Percentiles rank a stretch among this genome's conserved stretches.
phyloP scores from a whole-genome alignment of 1,140 invertebrate genomes.

The Eupristina koningsbergeri region DNA sequence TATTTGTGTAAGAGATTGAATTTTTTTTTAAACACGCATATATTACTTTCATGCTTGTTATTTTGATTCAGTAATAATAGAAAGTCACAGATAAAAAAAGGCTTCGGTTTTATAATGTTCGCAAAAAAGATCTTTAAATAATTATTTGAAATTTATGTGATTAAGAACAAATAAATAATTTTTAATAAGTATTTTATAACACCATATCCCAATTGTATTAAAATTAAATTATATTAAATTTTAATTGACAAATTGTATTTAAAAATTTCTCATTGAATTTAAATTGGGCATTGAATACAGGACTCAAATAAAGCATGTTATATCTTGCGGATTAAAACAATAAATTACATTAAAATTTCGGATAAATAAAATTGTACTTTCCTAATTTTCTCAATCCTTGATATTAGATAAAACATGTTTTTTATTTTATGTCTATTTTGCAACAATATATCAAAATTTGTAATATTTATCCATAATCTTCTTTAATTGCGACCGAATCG shows the following conservation, averaged over 20 bases:
- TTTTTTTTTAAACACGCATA: not conserved
- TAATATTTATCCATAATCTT: not conserved
- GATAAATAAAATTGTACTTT: not conserved
- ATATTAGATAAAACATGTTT: not conserved
- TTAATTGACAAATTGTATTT: not conserved
- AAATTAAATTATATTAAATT: too few species aligned
- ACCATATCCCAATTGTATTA: not conserved
- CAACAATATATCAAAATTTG: not conserved
- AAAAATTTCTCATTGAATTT: too few species aligned
- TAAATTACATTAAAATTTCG: not conserved
- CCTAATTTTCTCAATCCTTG: too few species aligned
- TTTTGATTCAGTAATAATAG: not conserved
- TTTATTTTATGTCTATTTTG: not conserved
- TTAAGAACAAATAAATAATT: not conserved
- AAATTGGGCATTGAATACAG: not conserved
- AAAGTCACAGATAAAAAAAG: not conserved
- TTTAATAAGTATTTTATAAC: not conserved
- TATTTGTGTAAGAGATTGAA: not conserved
- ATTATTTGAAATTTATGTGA: slow-evolving; percentile 1
- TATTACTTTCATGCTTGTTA: not conserved
- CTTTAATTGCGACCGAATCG: not conserved
- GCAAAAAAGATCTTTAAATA: not conserved
- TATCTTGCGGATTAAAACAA: not conserved
- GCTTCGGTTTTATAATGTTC: not conserved
- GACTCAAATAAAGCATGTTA: not conserved